Base-by-base conservation (phyloP, 2,888 invertebrate species). In the Brachyopa scutellaris region DNA sequence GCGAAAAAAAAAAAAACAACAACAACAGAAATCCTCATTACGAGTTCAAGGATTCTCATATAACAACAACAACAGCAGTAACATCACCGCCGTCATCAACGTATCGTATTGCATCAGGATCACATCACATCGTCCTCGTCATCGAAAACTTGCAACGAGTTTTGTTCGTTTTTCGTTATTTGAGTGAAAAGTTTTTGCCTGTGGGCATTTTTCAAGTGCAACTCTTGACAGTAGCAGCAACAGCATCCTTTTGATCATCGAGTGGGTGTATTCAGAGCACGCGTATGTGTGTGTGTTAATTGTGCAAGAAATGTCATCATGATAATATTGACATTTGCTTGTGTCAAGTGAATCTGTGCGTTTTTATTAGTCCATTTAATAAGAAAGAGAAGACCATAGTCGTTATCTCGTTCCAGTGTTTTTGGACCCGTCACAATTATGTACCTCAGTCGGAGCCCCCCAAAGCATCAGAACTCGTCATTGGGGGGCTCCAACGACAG, bases 361-460 rank as follows among this genome's bases (percentile, higher is more conserved):
- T 23, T 51, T 76, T 51, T 66, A 59, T 64, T 57, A 70, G 47
- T 59, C 64, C 51, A 72, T 64, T 49, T 13, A 31, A 23, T 31
- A 11, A 11, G 36, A 11, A 36, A 11, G n/a, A 26, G 26, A 26
- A 26, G 26, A 26, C 26, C 3, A 5, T 26, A 26, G 26, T 26
- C 4, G 26, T 26, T 26, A 26, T n/a, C n/a, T n/a, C 26, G 6
- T 3, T 3, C 26, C 6, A 6, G 26, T 26, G 26, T 26, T 26
- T 70, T 82, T 66, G 61, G 59, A 66, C 59, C 33, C 62, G 64
- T 66, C 85, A 78, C 80, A 77, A 85, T 70, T 79, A 90, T 90
- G 90, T 85, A 87, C 76, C 85, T 86, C 84, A 88, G 85, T 84
- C 87, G 89, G 89, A 89, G 89, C 89, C 89, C 89, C 89, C 89